Percentiles rank a stretch among this genome's conserved stretches.
Evolutionary conservation across 2,888 invertebrate species (phyloP).

Genomic region (Drepana falcataria): DNA sequence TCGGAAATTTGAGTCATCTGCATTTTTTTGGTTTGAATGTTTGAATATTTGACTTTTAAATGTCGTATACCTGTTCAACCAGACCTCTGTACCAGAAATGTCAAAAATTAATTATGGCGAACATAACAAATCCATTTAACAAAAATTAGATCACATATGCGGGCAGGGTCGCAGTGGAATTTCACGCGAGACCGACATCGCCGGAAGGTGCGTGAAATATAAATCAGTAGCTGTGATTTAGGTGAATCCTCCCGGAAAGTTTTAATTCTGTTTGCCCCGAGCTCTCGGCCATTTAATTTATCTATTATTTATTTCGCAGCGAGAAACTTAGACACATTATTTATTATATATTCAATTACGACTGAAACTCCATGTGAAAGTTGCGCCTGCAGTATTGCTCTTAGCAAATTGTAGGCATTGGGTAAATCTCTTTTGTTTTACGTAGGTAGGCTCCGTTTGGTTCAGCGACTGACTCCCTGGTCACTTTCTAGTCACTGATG

Average conservation of each 20-base stretch:
- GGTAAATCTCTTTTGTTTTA: too few species aligned
- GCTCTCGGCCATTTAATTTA: constrained; percentile 58
- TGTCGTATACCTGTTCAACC: too few species aligned
- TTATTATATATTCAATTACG: constrained; percentile 63
- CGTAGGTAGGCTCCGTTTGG: too few species aligned
- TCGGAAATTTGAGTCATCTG: too few species aligned
- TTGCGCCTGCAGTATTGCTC: not conserved
- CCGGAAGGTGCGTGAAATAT: constrained; percentile 66
- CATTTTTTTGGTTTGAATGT: too few species aligned
- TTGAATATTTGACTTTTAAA: too few species aligned
- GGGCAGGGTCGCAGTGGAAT: constrained; percentile 23
- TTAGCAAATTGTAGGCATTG: too few species aligned
- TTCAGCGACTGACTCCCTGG: too few species aligned
- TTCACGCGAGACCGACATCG: constrained; percentile 21
- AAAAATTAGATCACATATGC: constrained; percentile 12
- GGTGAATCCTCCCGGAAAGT: constrained; percentile 62
- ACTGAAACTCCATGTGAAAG: constrained; percentile 17
- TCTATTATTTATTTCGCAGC: constrained; percentile 64
- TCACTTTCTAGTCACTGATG: too few species aligned
- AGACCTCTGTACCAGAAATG: not conserved
- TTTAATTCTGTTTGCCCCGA: constrained; percentile 64
- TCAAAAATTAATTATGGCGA: constrained; percentile 10
- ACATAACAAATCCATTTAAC: constrained; percentile 6
- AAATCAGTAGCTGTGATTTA: constrained; percentile 67
- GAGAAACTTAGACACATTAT: constrained; percentile 53